Percentiles rank a stretch among this genome's conserved stretches.
phyloP scores from a whole-genome alignment of 2,113 vertebrate species.

The Ptilonorhynchus violaceus region DNA sequence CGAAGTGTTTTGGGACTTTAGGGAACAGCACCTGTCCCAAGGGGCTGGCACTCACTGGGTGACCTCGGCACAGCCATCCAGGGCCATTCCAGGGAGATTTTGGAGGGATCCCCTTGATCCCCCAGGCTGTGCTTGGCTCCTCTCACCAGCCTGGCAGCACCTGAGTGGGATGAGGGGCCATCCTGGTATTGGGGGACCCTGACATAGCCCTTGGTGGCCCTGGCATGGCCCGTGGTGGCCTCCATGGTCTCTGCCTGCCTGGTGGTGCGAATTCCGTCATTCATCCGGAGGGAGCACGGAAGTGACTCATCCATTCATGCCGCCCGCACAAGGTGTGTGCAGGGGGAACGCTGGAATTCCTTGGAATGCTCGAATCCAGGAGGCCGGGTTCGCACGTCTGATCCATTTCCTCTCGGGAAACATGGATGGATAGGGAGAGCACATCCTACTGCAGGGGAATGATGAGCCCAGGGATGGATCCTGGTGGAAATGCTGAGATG shows the following conservation, averaged over 20 bases:
- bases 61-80: neutral
- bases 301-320: neutral
- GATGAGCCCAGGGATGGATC: neutral
- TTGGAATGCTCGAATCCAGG: neutral
- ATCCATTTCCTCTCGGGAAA: rapidly evolving
- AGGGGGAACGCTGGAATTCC: neutral
- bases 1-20: neutral
- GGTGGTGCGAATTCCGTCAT: rapidly evolving
- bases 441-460: neutral
- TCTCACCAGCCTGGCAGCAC: neutral
- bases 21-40: neutral
- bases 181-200: rapidly evolving
- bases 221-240: neutral
- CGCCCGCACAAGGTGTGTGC: neutral
- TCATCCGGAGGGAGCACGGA: neutral
- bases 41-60: neutral
- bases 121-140: neutral
- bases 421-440: neutral
- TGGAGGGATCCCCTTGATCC: too few species aligned
- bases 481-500: rapidly evolving
- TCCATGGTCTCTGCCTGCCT: rapidly evolving
- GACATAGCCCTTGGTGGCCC: neutral
- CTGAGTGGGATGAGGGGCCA: rapidly evolving
- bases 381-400: rapidly evolving
- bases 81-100: neutral